These are phyloP conservation scores for Aporophyla nigra DNA, from an alignment of 2,888 invertebrate species.

Conservation along the genomic window DNA sequence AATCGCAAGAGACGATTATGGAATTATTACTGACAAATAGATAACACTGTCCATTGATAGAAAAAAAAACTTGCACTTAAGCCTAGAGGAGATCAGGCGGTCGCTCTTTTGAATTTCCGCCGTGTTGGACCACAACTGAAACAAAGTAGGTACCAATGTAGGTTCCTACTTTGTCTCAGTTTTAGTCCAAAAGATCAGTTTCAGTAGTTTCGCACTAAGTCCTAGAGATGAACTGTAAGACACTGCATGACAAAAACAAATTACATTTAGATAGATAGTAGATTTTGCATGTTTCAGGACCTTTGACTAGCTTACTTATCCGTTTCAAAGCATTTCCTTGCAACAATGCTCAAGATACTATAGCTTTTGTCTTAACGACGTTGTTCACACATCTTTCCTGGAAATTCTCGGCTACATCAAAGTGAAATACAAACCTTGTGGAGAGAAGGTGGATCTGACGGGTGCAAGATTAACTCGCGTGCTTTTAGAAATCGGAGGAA, in stretches of 20 bases:
- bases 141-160: background rate
- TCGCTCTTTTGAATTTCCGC: background rate
- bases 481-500: constrained; percentile 29
- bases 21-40: constrained; percentile 26
- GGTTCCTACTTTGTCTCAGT: too few species aligned
- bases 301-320: constrained; percentile 27
- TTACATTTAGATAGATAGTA: constrained; percentile 12
- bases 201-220: background rate
- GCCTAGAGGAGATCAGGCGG: background rate
- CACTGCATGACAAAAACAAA: background rate
- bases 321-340: constrained; percentile 32
- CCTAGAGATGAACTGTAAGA: background rate
- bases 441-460: constrained; percentile 47
- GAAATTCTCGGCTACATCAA: constrained; percentile 42
- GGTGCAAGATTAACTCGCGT: constrained; percentile 44
- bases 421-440: constrained; percentile 54
- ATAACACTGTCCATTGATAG: background rate
- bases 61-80: constrained; percentile 1
- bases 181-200: too few species aligned
- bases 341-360: constrained; percentile 13
- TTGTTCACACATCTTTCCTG: constrained; percentile 29
- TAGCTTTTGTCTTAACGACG: constrained; percentile 37
- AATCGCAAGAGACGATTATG: constrained; percentile 35
- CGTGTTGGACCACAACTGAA: background rate
- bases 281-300: background rate